Evolutionary conservation across 2,888 invertebrate genomes (phyloP), one percentile per base, ranked within the genome.

Genomic region (Apodemia mormo): DNA sequence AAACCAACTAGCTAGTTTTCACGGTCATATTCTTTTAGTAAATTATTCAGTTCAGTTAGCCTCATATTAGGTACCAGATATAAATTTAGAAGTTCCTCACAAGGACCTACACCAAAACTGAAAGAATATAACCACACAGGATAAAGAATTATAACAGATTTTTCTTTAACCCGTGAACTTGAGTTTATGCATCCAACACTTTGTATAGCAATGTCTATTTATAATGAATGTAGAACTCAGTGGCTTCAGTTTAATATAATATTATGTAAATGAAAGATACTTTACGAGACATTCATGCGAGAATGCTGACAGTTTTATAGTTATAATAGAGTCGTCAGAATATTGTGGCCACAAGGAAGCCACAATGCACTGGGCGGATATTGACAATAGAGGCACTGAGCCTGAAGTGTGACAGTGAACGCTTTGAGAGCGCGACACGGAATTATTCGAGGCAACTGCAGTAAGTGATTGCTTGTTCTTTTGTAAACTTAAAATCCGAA

Each of bases 371-470:
- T 56, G 29, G 30, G 37, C 70, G 71, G 73, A 71, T 74, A 74
- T 70, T 70, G 65, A 71, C 70, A 72, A 61, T 70, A 66, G 65
- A 71, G 67, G 67, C 66, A 40, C 66, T 71, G 68, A 66, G 65
- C 49, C 68, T 69, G 67, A 71, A 73, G 71, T 72, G 56, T 70
- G 69, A 64, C 68, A 71, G 68, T 69, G 68, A 67, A 70, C 69
- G 68, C 66, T 71, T 67, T 70, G 72, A 71, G 68, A 65, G 56
- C 61, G 33, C 61, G 33, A 33, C 61, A 67, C 64, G 68, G 67
- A 73, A 73, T 74, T 74, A 74, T 73, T 72, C 68, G 70, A 64
- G 68, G 70, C 74, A 67, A 58, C 71, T 71, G 70, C 12, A 66
- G 49, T 72, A 67, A 70, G 30, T 68, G 68, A 61, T 68, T 66